Base-by-base conservation (phyloP, 2,113 vertebrate genomes). In the Bos javanicus region DNA sequence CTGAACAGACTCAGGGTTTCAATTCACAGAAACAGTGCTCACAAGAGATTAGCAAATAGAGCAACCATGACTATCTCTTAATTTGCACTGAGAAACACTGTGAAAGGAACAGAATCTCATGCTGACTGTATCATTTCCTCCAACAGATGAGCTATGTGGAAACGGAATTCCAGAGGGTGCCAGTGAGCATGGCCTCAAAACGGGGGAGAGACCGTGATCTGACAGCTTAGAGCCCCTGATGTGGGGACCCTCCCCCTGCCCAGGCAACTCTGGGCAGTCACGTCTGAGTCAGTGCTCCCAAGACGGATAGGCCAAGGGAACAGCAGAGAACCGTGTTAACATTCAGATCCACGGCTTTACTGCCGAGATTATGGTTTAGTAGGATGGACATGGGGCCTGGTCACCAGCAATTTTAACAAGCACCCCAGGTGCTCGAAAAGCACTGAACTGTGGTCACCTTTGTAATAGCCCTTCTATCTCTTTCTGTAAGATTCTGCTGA, bases 31-130 rank as follows among this genome's bases (percentile, higher is more conserved):
- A 97, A 94, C 28, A 78, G 54, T 81, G 21, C 6, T 92, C 56
- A 87, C n/a, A 93, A 83, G 26, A 56, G 30, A 90, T 46, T 60
- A 78, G 46, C 64, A 89, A 91, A 76, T 48, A 54, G 2, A 88
- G 25, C 6, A 92, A 30, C 46, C 13, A 26, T 2, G 13, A 16
- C n/a, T n/a, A 30, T 52, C 60, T 87, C 26, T 57, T 91, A 25
- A 90, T 95, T 94, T 59, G 15, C 57, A 84, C 17, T 21, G 7
- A 85, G 50, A 95, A 60, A 36, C 78, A 60, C 11, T 14, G 6
- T 54, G 16, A 43, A 81, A 91, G 92, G 15, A 46, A 36, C 2
- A 21, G 9, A n/a, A 52, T n/a, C 23, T 9, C 11, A 17, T 23
- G 28, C 0, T 28, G 26, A 67, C 12, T 74, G 8, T 16, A 21